phyloP scores from a whole-genome alignment of 2,797 vertebrate genomes.

The Lepidocolaptes lacrymiger region DNA sequence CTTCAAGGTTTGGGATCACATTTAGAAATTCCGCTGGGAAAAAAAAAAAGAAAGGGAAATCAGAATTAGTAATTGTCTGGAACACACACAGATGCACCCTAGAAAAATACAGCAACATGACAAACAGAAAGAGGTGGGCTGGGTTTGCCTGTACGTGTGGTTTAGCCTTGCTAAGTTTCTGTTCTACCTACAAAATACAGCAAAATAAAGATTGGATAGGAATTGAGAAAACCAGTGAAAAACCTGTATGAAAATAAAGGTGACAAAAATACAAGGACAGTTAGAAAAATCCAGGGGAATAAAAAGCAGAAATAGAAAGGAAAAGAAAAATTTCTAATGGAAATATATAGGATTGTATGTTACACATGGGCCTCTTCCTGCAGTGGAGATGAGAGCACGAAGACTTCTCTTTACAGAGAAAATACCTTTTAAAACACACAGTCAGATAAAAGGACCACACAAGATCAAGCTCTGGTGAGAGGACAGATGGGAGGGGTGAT shows the following conservation, averaged over 20 bases:
- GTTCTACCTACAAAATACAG: background rate
- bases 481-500: background rate
- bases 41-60: background rate
- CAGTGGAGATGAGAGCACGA: background rate
- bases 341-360: background rate
- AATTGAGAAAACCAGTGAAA: background rate
- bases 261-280: background rate
- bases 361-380: background rate
- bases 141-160: background rate
- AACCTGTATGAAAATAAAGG: background rate
- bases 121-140: background rate
- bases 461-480: background rate
- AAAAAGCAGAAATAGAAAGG: background rate
- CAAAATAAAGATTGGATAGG: background rate
- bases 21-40: constrained; percentile 75
- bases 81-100: background rate
- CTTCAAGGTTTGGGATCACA: constrained; percentile 70
- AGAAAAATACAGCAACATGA: background rate
- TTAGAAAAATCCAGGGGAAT: background rate
- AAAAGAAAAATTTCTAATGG: background rate
- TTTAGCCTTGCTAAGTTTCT: background rate
- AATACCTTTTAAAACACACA: background rate
- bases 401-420: background rate
- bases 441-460: background rate
- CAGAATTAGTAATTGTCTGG: background rate